Base-by-base conservation (phyloP, 92 coral and sea anemone species). In the Phymanthus crucifer region DNA sequence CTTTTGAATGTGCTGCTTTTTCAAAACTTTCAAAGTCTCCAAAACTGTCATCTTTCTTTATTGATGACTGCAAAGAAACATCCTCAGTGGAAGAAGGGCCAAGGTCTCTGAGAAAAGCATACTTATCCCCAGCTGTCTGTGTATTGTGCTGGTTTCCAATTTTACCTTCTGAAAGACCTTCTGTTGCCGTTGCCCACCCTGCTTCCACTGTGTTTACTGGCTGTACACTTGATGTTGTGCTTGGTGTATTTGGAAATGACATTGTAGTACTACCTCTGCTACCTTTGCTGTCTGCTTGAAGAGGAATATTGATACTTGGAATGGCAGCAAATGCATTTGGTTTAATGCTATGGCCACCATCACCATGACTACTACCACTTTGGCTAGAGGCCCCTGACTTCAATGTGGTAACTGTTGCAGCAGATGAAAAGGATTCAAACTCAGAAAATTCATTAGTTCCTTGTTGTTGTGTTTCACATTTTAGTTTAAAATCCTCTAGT, bases 11-110 rank as follows among this genome's bases (percentile, higher is more conserved):
- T 23, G 47, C 70, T 4, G 45, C 77, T 33, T 31, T 16, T 66
- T 89, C 81, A 75, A 87, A 90, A 13, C 86, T 70, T 65, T 86
- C 94, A 87, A 90, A 92, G 71, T 87, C 92, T n/a, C 90, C 97
- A 77, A 92, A 89, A 35, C 86, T 78, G 64, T 83, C 90, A 56
- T 85, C 88, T 35, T 36, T 68, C 33, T 72, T 77, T 21, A 72
- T 71, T n/a, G 87, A 21, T 66, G 85, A 46, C 33, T 71, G 54
- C 40, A 40, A 45, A 52, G 66, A 90, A 90, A 46, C 85, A 17
- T 27, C 71, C 67, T 75, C 85, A 35, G 88, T 17, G 33, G 58
- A 66, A 35, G 52, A 64, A 11, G 81, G 36, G 70, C 80, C 85
- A n/a, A 85, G 75, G 68, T 78, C 82, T 78, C 88, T 82, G 23